A percentile compares a stretch with the other conserved stretches of the same genome.
Conservation (phyloP, 2,888 invertebrate genomes). For the Galerucella pusilla region DNA sequence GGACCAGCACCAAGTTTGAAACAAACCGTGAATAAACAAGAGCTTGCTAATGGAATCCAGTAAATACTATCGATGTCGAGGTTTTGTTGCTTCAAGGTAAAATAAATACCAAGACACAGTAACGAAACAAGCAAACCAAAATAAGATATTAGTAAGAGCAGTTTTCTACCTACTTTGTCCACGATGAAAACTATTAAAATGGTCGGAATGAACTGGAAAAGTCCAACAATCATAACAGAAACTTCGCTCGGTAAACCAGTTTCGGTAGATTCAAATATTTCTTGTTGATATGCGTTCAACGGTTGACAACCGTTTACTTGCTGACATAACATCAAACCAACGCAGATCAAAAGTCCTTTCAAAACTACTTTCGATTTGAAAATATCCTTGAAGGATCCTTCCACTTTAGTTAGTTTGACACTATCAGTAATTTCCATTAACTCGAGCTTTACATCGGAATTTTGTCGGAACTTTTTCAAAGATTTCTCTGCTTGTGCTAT, state of each 20-base stretch:
- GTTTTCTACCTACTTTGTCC: constrained; percentile 79
- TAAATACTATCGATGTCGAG: constrained; percentile 61
- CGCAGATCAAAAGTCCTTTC: constrained; percentile 61
- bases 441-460: constrained; percentile 43
- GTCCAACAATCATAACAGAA: constrained; percentile 80
- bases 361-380: constrained; percentile 36
- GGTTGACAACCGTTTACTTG: constrained; percentile 75
- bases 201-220: constrained; percentile 80
- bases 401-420: constrained; percentile 40
- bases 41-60: constrained; percentile 77
- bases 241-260: constrained; percentile 67
- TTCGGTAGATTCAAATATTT: constrained; percentile 70
- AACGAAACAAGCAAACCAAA: constrained; percentile 72
- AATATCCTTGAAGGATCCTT: constrained; percentile 39
- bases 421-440: constrained; percentile 42
- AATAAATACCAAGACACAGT: constrained; percentile 47
- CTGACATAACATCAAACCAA: constrained; percentile 58
- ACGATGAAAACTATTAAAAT: constrained; percentile 78
- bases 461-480: constrained; percentile 69
- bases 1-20: constrained; percentile 80
- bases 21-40: constrained; percentile 77
- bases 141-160: constrained; percentile 77
- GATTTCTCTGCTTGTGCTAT: constrained; percentile 72
- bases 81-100: constrained; percentile 40
- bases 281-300: constrained; percentile 79